Conservation (phyloP, 2,797 vertebrate genomes). For the Manis javanica region DNA sequence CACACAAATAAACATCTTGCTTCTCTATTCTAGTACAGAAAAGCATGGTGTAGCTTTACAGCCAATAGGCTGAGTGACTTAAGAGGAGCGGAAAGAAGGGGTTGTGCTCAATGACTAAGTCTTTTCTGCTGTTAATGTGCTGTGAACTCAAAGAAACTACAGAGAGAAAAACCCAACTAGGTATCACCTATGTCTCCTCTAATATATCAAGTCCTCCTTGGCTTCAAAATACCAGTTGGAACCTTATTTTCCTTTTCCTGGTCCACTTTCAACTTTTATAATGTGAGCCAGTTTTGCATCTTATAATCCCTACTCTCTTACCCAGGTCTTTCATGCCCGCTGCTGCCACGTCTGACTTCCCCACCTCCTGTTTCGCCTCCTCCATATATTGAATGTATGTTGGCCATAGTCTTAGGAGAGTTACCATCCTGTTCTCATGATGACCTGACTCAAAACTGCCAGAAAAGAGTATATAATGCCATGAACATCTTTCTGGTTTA, state of each 20-base stretch:
- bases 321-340: background rate
- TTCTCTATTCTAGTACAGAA: background rate
- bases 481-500: background rate
- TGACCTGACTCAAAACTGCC: background rate
- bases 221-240: background rate
- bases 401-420: background rate
- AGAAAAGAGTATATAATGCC: background rate
- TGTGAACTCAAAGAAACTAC: background rate
- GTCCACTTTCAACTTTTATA: background rate
- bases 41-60: background rate
- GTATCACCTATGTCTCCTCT: background rate
- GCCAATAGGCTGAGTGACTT: background rate
- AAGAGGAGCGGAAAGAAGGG: background rate
- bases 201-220: background rate
- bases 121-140: conserved; percentile 3
- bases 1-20: background rate
- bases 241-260: background rate
- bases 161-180: background rate
- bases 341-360: background rate
- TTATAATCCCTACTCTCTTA: background rate
- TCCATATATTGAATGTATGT: background rate
- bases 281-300: background rate
- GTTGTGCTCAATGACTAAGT: background rate
- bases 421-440: background rate
- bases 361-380: background rate